Evolutionary conservation across 2,888 invertebrate species (phyloP), one percentile per base, ranked within the genome.

Genomic region (Elegia similella): DNA sequence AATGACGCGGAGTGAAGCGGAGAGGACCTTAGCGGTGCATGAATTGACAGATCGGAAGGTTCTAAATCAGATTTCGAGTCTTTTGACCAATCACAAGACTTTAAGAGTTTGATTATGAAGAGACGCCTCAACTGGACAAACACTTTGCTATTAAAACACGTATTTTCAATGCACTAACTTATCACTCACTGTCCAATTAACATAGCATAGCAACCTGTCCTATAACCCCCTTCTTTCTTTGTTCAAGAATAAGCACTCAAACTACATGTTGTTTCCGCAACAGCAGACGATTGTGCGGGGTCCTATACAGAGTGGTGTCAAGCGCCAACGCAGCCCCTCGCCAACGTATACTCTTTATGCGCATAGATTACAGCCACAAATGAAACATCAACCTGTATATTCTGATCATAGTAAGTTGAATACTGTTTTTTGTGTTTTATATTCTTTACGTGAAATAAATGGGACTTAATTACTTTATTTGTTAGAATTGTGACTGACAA

Each of bases 391-490:
- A 56, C 75, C 75, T 15, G 87, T 94, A 10, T 92, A 94, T 67
- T 90, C 92, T 12, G 95, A 95, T 72, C 94, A 94, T 76, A 93
- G 93, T 94, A 80, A 84, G 86, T 79, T 50, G 29, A 50, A 16
- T 1, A 7, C 13, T 15, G 7, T 15, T 15, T 12, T 38, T 7
- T 38, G 38, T 23, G 29, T 29, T 47, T 10, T n/a, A 47, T 6
- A 23, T 10, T 8, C 8, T 29, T 47, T 23, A 47, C 10, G 6
- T 23, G 7, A 8, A 16, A 23, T 23, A 29, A 47, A 23, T 10
- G n/a, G 29, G 29, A 2, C 8, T n/a, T n/a, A n/a, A 17, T 29
- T 23, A 12, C 6, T 12, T 47, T 23, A 10, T n/a, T 23, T 5
- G 2, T 23, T 23, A 46, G 16, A 23, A 23, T 47, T 47, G 43